These are phyloP conservation scores for Aegithalos caudatus DNA, from an alignment of 2,113 vertebrate genomes.

Conservation along the genomic window DNA sequence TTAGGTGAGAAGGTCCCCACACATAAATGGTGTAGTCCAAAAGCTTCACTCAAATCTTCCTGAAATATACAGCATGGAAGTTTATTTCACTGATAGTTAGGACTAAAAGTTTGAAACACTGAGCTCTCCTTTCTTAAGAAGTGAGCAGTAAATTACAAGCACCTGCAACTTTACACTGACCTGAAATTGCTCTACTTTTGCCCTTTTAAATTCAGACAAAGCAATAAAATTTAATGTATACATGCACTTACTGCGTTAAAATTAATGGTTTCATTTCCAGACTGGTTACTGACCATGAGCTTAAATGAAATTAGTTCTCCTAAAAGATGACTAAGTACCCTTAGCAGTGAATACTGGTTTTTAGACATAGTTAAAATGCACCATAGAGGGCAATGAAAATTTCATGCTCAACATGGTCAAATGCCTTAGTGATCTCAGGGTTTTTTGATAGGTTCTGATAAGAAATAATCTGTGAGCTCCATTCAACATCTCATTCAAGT, in stretches of 20 bases:
- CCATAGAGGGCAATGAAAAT: neutral
- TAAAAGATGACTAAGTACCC: neutral
- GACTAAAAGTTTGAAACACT: neutral
- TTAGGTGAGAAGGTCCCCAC: neutral
- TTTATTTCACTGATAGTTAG: neutral
- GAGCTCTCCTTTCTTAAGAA: neutral
- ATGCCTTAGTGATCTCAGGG: neutral
- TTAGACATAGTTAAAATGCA: neutral
- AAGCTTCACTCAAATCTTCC: neutral
- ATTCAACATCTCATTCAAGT: slow-evolving; percentile 19
- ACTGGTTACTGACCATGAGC: neutral
- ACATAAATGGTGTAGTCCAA: neutral
- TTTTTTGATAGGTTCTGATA: slow-evolving; percentile 13
- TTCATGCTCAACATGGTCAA: neutral
- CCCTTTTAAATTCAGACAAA: slow-evolving; percentile 19
- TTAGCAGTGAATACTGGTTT: neutral
- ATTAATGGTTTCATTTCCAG: slow-evolving; percentile 44
- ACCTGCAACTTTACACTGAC: neutral
- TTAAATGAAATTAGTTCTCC: slow-evolving; percentile 18
- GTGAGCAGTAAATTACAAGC: neutral
- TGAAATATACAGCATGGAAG: neutral
- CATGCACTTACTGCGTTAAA: slow-evolving; percentile 26
- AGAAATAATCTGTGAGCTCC: slow-evolving; percentile 23
- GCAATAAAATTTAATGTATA: slow-evolving; percentile 45
- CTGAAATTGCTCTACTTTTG: neutral